A percentile compares a stretch with the other conserved stretches of the same genome.
Evolutionary conservation across 2,797 vertebrate genomes (phyloP).

Genomic region (Coregonus ussuriensis): DNA sequence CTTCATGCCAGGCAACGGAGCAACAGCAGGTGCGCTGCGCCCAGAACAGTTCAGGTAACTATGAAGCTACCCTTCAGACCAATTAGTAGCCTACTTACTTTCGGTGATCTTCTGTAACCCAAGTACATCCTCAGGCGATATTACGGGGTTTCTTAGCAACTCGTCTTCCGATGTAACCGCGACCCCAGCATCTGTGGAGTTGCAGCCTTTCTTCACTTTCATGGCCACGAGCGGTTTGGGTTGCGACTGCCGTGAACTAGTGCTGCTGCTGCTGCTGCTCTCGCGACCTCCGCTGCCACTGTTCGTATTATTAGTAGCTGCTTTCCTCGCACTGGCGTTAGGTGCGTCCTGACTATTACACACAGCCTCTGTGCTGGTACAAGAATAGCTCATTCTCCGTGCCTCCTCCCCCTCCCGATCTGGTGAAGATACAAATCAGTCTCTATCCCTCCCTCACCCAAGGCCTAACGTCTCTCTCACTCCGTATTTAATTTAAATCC

Average conservation of each 20-base stretch:
- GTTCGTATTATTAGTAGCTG: constrained; percentile 6
- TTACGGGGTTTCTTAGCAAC: constrained; percentile 78
- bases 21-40: constrained; percentile 29
- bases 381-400: constrained; percentile 75
- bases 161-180: constrained; percentile 83
- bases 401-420: constrained; percentile 69
- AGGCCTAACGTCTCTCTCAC: constrained; percentile 66
- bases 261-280: constrained; percentile 29
- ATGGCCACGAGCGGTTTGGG: constrained; percentile 66
- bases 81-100: constrained; percentile 78
- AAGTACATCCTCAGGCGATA: constrained; percentile 91
- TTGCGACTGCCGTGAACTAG: constrained; percentile 9
- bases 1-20: constrained; percentile 6
- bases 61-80: constrained; percentile 3
- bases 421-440: constrained; percentile 71
- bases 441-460: constrained; percentile 48
- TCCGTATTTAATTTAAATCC: constrained; percentile 78
- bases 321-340: constrained; percentile 61
- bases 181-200: constrained; percentile 75
- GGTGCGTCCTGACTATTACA: constrained; percentile 63
- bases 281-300: constrained; percentile 52
- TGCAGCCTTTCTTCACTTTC: constrained; percentile 92
- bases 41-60: not conserved
- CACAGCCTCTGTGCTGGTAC: constrained; percentile 65
- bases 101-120: constrained; percentile 93